Percentiles rank a stretch among this genome's conserved stretches.
phyloP scores from a whole-genome alignment of 2,888 invertebrate genomes.

The Heterodera filipjevi region DNA sequence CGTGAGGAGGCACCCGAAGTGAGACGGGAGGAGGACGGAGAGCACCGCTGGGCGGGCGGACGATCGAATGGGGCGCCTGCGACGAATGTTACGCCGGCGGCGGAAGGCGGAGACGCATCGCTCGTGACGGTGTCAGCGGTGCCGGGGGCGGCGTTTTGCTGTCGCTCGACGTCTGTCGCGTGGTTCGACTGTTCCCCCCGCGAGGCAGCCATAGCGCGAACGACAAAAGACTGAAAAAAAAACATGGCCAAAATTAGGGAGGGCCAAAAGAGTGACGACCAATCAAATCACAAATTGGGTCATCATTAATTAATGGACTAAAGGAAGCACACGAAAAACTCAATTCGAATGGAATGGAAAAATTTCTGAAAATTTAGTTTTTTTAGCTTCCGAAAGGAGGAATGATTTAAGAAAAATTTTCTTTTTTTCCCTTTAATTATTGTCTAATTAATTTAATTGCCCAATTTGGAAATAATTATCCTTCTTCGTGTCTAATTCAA shows the following conservation, averaged over 20 bases:
- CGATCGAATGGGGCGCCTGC: not conserved
- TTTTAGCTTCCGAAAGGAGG: no score
- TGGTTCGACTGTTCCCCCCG: not conserved
- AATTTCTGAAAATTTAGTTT: no score
- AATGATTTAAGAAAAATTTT: no score
- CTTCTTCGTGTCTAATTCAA: not conserved
- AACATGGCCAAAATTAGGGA: no score
- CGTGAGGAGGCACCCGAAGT: conserved; percentile 2
- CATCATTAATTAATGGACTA: no score
- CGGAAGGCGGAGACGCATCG: not conserved
- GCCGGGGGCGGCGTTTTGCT: not conserved
- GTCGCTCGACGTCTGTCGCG: conserved; percentile 7
- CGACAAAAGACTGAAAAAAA: conserved; percentile 21
- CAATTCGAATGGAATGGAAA: no score
- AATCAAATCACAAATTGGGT: no score
- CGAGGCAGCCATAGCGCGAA: conserved; percentile 20
- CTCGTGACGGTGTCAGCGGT: not conserved
- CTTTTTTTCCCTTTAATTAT: no score
- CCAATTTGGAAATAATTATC: no score
- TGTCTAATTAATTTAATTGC: no score
- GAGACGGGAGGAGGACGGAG: not conserved
- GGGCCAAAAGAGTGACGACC: no score
- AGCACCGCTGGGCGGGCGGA: not conserved
- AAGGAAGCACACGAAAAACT: no score
- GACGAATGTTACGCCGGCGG: not conserved